Percentiles rank a stretch among this genome's conserved stretches.
Evolutionary conservation across 1,140 invertebrate genomes (phyloP).

Genomic region (Bombus sylvicola): DNA sequence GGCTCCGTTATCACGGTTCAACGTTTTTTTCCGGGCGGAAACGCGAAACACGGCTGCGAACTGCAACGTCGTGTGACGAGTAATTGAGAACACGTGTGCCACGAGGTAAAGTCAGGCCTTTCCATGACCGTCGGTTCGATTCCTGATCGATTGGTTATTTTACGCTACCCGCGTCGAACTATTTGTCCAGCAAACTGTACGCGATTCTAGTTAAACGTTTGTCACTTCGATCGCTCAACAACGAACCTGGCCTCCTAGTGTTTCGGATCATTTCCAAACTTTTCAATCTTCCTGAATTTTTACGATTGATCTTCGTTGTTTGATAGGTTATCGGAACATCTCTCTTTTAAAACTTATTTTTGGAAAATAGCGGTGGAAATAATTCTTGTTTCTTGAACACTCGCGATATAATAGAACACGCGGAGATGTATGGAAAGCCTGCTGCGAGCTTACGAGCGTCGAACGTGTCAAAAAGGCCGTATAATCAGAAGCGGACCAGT

Average conservation of each 20-base stretch:
- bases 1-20: conserved; percentile 5
- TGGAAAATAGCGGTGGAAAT: too few relatives aligned
- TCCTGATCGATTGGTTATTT: conserved; percentile 48
- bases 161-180: conserved; percentile 33
- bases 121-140: not conserved
- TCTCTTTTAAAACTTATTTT: too few relatives aligned
- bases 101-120: not conserved
- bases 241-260: too few relatives aligned
- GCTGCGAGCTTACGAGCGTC: not conserved
- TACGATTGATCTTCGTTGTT: not conserved
- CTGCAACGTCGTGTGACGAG: conserved; percentile 25
- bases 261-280: not conserved
- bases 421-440: not conserved
- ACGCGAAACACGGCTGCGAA: not conserved
- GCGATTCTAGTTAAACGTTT: conserved; percentile 43
- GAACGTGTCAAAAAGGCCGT: not conserved
- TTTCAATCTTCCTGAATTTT: not conserved
- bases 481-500: not conserved
- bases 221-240: not conserved
- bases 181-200: conserved; percentile 42
- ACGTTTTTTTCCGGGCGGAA: not conserved
- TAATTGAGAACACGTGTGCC: conserved; percentile 35
- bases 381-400: not conserved
- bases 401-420: not conserved
- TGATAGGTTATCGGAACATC: not conserved